Percentiles rank a stretch among this genome's conserved stretches.
phyloP scores from a whole-genome alignment of 2,113 vertebrate genomes.

The Taurulus bubalis region DNA sequence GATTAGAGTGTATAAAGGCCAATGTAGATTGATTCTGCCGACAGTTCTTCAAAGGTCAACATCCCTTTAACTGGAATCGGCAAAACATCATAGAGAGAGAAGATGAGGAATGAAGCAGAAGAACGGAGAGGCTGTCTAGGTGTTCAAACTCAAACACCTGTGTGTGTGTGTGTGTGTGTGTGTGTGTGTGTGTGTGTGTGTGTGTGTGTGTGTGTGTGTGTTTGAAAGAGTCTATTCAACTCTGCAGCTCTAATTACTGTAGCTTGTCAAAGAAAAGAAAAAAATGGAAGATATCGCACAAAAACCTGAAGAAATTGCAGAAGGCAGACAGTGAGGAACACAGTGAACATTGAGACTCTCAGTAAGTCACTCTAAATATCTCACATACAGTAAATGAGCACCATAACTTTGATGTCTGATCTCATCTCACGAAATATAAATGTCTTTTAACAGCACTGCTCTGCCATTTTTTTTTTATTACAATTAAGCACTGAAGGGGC shows the following conservation, averaged over 20 bases:
- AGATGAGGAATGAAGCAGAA: neutral
- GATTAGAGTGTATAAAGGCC: constrained; percentile 49
- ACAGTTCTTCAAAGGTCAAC: constrained; percentile 63
- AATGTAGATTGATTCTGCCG: constrained; percentile 43
- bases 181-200: constrained; percentile 14
- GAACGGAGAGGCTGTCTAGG: neutral
- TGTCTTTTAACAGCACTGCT: neutral
- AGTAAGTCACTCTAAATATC: neutral
- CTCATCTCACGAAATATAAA: constrained; percentile 1
- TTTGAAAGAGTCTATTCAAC: constrained; percentile 36
- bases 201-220: neutral
- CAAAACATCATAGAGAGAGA: constrained; percentile 37
- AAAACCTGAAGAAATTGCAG: constrained; percentile 35
- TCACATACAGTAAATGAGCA: neutral
- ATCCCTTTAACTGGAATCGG: constrained; percentile 41
- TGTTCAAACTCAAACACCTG: neutral
- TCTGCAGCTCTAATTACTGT: constrained; percentile 41
- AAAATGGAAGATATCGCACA: constrained; percentile 11
- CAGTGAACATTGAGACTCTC: constrained; percentile 5
- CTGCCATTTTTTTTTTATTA: neutral
- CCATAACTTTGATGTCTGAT: constrained; percentile 8
- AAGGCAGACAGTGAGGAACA: constrained; percentile 3
- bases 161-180: constrained; percentile 1
- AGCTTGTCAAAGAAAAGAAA: constrained; percentile 36
- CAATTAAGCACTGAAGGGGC: neutral